Evolutionary conservation across 2,797 vertebrate species (phyloP).

Genomic region (Oreonectes daqikongensis): DNA sequence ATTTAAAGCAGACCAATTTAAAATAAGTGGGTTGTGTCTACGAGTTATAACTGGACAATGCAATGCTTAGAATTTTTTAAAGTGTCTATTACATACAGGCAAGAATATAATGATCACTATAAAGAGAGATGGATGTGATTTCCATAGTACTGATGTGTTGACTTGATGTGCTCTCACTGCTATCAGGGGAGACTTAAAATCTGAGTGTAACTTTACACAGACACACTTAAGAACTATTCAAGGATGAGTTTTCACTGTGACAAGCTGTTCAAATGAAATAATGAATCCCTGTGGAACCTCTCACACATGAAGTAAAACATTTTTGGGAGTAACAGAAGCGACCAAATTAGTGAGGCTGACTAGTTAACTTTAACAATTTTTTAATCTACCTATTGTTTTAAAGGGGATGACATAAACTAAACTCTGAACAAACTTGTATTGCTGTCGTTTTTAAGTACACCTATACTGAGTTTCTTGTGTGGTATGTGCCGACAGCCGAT

Average conservation of each 20-base stretch:
- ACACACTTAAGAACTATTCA: not conserved
- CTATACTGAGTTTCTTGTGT: not conserved
- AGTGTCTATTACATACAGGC: not conserved
- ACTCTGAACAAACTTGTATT: not conserved
- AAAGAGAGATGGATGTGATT: not conserved
- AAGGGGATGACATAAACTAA: too few relatives aligned
- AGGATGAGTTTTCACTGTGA: not conserved
- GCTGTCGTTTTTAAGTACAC: not conserved
- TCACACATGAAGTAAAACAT: not conserved
- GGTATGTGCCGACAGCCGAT: constrained; percentile 18
- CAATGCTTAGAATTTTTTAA: not conserved
- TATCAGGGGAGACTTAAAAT: not conserved
- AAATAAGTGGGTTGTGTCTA: not conserved
- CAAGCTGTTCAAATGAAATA: not conserved
- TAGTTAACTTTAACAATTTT: not conserved
- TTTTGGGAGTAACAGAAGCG: not conserved
- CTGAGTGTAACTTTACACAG: not conserved
- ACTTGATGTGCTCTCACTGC: not conserved
- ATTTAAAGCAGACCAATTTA: not conserved
- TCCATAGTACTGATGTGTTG: not conserved
- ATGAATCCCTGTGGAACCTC: not conserved
- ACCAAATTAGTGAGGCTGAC: not conserved
- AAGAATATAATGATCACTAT: not conserved
- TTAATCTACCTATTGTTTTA: too few relatives aligned
- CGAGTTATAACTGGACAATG: not conserved